Base-by-base conservation (phyloP, 2,113 vertebrate species). In the Siniperca chuatsi region DNA sequence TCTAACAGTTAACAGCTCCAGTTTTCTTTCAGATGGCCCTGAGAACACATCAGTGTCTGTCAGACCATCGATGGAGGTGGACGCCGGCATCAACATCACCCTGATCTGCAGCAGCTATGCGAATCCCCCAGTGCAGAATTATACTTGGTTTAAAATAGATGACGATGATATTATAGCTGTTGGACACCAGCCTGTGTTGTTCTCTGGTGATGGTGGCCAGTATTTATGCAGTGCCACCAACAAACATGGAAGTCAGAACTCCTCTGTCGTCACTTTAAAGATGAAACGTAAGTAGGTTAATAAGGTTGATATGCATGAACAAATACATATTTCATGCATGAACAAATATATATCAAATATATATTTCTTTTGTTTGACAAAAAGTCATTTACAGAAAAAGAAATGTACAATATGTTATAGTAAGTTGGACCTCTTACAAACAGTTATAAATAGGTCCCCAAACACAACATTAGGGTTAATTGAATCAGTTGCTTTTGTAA, bases 91-190 rank as follows among this genome's bases (percentile, higher is more conserved):
- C 16, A 50, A 66, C 15, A 8, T 87, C 35, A 87, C 65, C 35
- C 66, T 92, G 71, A 74, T 66, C 81, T 94, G 92, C 78, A 85
- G 73, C 84, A 94, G 90, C 37, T 23, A 60, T 12, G 85, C 89
- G 52, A 90, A 79, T 67, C 91, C 93, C 0, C 73, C 88, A 1
- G 84, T 90, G 68, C 60, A 86, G 75, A 33, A 55, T 16, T 80
- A 65, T 18, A 65, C 78, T 18, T 80, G 78, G 78, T 72, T 72
- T 64, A 80, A 64, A 42, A 64, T 62, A 42, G 5, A 20, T 18
- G 48, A 7, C 3, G 60, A 50, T 2, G 2, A 44, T 9, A 6
- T 16, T 23, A 1, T 5, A 10, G 23, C 0, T 50, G 68, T 81
- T 11, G 84, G 76, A 72, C 29, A 25, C 25, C 25, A 25, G 25